These are phyloP conservation scores for Hirudinaria manillensis DNA, from an alignment of 2,888 invertebrate species.

Conservation along the genomic window DNA sequence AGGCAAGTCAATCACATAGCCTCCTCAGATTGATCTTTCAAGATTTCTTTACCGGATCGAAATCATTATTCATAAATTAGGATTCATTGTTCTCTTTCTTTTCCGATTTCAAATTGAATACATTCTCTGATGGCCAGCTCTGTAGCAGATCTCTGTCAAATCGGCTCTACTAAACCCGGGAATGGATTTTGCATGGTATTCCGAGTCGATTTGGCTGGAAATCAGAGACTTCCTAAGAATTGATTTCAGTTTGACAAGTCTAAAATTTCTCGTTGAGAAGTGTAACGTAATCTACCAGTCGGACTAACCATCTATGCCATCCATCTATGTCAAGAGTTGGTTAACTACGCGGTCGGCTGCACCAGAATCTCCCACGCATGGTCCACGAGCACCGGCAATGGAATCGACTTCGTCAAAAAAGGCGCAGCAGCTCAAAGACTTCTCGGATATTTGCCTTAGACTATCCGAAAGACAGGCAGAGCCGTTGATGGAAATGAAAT, in stretches of 20 bases:
- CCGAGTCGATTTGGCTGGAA: conserved; percentile 85
- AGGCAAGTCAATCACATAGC: conserved; percentile 96
- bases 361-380: conserved; percentile 91
- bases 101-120: conserved; percentile 88
- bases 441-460: conserved; percentile 98
- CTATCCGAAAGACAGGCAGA: conserved; percentile 99
- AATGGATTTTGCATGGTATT: conserved; percentile 63
- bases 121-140: conserved; percentile 97
- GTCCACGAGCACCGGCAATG: conserved; percentile 96
- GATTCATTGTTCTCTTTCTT: conserved; percentile 76
- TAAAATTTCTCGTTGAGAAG: conserved; percentile 95
- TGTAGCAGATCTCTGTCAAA: conserved; percentile 96
- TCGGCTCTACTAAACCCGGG: conserved; percentile 98
- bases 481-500: conserved; percentile 96
- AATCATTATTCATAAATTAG: conserved; percentile 61
- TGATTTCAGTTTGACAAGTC: conserved; percentile 89
- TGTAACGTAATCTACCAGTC: conserved; percentile 99
- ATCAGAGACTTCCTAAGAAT: conserved; percentile 92
- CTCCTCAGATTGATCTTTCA: conserved; percentile 94
- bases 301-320: conserved; percentile 97
- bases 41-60: conserved; percentile 98
- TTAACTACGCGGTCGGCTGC: conserved; percentile 98
- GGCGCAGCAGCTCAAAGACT: conserved; percentile 87
- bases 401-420: conserved; percentile 99
- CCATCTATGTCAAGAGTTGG: conserved; percentile 99